These are phyloP conservation scores for Diadophis punctatus DNA, from an alignment of 2,113 vertebrate genomes.

Conservation along the genomic window DNA sequence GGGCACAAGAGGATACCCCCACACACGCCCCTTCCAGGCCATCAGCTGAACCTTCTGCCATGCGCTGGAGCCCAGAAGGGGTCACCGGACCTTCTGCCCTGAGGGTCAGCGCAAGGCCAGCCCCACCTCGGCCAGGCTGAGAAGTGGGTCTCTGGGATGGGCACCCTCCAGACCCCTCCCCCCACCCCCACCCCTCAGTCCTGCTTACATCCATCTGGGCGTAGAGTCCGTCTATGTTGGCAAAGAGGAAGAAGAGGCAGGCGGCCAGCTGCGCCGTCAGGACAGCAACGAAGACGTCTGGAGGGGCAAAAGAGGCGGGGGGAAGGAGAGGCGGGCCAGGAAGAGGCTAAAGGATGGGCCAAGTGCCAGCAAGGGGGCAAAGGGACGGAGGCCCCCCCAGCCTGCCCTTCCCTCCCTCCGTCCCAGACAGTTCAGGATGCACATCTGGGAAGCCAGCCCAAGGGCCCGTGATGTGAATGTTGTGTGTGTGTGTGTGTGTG, in stretches of 20 bases:
- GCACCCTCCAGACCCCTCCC: neutral
- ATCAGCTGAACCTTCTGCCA: neutral
- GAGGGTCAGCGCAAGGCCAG: neutral
- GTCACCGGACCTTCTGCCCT: neutral
- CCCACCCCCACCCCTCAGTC: accelerated
- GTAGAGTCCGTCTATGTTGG: conserved; percentile 68
- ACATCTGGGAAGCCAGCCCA: neutral
- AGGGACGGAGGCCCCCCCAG: neutral
- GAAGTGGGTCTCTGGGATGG: neutral
- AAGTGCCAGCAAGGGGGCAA: neutral
- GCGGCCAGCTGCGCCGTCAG: conserved; percentile 63
- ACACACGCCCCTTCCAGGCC: neutral
- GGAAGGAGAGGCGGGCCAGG: neutral
- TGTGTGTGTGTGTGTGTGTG: too few relatives aligned
- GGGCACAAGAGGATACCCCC: too few relatives aligned
- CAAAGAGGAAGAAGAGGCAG: conserved; percentile 76
- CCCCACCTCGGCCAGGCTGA: neutral
- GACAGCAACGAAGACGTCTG: conserved; percentile 71
- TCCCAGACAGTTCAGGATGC: too few relatives aligned
- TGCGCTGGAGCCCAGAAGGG: neutral
- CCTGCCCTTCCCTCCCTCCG: too few relatives aligned
- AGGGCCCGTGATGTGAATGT: neutral
- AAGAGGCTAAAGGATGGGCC: too few relatives aligned
- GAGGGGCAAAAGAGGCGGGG: conserved; percentile 32
- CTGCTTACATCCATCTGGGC: conserved; percentile 71